phyloP scores from a whole-genome alignment of 2,113 vertebrate species.

The Hippocampus zosterae region DNA sequence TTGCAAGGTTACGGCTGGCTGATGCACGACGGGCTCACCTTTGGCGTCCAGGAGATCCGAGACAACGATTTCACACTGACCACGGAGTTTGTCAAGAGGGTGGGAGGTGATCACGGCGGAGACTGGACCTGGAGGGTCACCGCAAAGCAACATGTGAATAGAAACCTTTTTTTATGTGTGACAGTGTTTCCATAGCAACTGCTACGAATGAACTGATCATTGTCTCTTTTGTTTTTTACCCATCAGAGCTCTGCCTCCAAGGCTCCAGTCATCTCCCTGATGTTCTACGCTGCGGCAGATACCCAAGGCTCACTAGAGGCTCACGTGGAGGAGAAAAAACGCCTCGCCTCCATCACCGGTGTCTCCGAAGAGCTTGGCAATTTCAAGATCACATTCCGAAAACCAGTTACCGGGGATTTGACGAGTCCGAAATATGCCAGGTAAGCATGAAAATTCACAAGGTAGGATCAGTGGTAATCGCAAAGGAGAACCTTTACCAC shows the following conservation, averaged over 20 bases:
- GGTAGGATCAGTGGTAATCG: neutral
- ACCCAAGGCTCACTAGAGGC: constrained; percentile 79
- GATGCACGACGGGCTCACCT: constrained; percentile 85
- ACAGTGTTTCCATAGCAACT: constrained; percentile 1
- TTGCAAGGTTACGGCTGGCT: constrained; percentile 86
- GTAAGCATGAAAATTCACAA: constrained; percentile 58
- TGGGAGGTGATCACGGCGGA: constrained; percentile 85
- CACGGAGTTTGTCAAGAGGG: constrained; percentile 87
- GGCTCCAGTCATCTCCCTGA: constrained; percentile 80
- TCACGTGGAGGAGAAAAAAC: constrained; percentile 69
- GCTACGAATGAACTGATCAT: neutral
- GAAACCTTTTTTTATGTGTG: neutral
- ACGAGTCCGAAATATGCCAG: constrained; percentile 75
- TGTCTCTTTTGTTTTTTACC: constrained; percentile 2
- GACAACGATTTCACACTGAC: constrained; percentile 78
- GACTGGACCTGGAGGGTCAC: constrained; percentile 95
- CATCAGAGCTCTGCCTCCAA: constrained; percentile 59
- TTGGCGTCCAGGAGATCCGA: constrained; percentile 85
- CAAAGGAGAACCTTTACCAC: constrained; percentile 2
- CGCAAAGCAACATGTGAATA: constrained; percentile 77
- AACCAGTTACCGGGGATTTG: constrained; percentile 68
- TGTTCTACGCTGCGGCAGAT: constrained; percentile 91
- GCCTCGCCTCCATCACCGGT: constrained; percentile 76
- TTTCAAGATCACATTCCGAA: constrained; percentile 84
- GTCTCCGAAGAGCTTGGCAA: constrained; percentile 81